Evolutionary conservation across 2,888 invertebrate species (phyloP), one percentile per base, ranked within the genome.

Genomic region (Amorpha juglandis): DNA sequence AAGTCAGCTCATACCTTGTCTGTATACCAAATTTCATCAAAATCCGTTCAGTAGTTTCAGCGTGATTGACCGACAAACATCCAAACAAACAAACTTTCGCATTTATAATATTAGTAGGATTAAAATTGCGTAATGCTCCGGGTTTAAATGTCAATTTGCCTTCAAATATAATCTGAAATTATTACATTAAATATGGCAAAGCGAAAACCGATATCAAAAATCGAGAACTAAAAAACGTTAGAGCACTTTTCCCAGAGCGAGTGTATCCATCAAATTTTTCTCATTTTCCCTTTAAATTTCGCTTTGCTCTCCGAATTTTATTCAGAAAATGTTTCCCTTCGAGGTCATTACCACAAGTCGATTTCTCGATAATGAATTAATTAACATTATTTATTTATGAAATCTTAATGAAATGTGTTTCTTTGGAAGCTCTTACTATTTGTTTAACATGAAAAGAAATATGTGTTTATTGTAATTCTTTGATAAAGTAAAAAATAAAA

Each of bases 241-340:
- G 19, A 42, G 47, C 16, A 33, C 21, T 35, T 33, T 33, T 64
- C 55, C 64, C 64, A 47, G 53, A 51, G 68, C 67, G 62, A 69
- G 67, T 48, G 58, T 67, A 72, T 73, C 72, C 72, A 71, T 70
- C 70, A 69, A 68, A 71, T 71, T 64, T 70, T 71, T 70, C 72
- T 71, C 74, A 72, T 75, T 75, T 76, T 74, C 68, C 50, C 66
- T 74, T 72, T 71, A 66, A 73, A 73, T 71, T 75, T 69, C 63
- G 68, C 63, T 71, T 70, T 67, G 66, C 72, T 70, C 63, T 62
- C 50, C 67, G 53, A 69, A 68, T 68, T 73, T 74, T 69, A 71
- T 73, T 67, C 67, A 8, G 53, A 50, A 50, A 62, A 65, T 67
- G 51, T 65, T 64, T 66, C 48, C 63, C n/a, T 42, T 58, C 16